Percentiles rank a stretch among this genome's conserved stretches.
Conservation (phyloP, 2,113 vertebrate species). For the Caracal caracal region DNA sequence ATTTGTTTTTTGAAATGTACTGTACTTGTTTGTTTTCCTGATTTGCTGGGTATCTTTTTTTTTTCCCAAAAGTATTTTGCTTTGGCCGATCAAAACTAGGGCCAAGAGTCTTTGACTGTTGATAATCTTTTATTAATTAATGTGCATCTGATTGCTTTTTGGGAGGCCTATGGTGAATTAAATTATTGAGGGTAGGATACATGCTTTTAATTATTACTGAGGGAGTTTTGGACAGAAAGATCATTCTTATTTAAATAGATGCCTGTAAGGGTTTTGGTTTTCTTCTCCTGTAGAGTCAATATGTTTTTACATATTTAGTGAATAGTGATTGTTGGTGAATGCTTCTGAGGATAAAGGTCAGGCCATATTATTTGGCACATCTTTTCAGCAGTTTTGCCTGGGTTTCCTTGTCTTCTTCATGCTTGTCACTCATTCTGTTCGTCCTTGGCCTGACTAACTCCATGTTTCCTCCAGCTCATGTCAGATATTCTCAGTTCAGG, state of each 20-base stretch:
- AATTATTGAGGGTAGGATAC: conserved; percentile 18
- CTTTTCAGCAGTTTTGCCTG: not conserved
- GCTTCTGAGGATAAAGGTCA: not conserved
- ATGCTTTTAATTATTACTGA: conserved; percentile 34
- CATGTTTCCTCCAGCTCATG: not conserved
- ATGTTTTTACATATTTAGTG: not conserved
- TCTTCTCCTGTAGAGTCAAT: not conserved
- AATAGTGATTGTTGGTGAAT: not conserved
- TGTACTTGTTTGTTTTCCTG: not conserved
- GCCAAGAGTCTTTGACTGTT: conserved; percentile 37
- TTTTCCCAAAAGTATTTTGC: not conserved
- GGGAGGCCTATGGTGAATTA: conserved; percentile 59
- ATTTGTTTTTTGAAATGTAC: not conserved
- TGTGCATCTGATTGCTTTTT: conserved; percentile 62
- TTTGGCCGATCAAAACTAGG: not conserved
- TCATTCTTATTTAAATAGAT: conserved; percentile 19
- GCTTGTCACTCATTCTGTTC: not conserved
- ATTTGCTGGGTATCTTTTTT: conserved; percentile 41
- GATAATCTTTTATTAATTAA: conserved; percentile 70
- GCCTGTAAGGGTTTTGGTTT: not conserved
- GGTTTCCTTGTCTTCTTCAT: not conserved
- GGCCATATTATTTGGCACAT: not conserved
- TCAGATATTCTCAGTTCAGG: not conserved
- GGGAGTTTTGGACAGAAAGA: not conserved
- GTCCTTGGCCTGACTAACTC: not conserved